phyloP scores from a whole-genome alignment of 1,140 invertebrate species.

The Psilanteris sp. region DNA sequence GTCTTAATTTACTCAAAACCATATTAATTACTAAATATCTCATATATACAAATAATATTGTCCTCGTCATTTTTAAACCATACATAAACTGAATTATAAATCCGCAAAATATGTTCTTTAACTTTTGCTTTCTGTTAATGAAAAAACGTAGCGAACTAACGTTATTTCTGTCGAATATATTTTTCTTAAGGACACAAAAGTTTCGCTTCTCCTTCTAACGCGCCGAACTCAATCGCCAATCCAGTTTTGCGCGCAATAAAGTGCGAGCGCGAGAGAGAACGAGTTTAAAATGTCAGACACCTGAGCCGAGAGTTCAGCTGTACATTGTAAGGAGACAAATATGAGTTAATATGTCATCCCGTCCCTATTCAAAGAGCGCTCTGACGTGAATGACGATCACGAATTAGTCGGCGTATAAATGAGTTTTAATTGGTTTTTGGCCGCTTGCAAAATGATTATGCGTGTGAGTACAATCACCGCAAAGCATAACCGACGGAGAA shows the following conservation, averaged over 20 bases:
- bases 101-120: no score
- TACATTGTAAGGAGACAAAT: constrained; percentile 78
- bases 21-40: no score
- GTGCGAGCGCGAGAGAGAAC: constrained; percentile 57
- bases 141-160: no score
- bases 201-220: constrained; percentile 69
- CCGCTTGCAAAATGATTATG: constrained; percentile 51
- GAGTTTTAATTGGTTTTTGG: constrained; percentile 75
- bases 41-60: no score
- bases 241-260: constrained; percentile 34
- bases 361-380: constrained; percentile 68
- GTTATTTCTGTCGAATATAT: no score
- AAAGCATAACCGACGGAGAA: not conserved
- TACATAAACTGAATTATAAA: no score
- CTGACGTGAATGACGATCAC: constrained; percentile 74
- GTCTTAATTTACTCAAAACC: no score
- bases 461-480: constrained; percentile 28
- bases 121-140: no score
- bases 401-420: constrained; percentile 76
- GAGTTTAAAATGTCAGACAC: constrained; percentile 74
- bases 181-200: no score
- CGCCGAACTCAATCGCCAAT: constrained; percentile 59
- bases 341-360: constrained; percentile 78
- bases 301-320: constrained; percentile 73
- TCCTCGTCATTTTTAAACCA: no score